Evolutionary conservation across 2,113 vertebrate species (phyloP).

Genomic region (Martes martes): DNA sequence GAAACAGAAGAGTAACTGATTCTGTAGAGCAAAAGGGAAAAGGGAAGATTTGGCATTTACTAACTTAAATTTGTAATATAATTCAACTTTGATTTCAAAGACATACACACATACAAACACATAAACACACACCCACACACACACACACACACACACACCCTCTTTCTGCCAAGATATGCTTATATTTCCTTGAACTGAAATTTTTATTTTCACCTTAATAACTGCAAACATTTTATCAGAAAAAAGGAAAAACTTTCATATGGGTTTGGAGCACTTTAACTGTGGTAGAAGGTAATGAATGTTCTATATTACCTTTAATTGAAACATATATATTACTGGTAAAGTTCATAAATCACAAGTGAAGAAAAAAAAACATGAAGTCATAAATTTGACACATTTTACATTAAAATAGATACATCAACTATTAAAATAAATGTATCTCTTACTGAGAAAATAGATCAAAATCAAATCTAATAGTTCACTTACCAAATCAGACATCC

Average conservation of each 20-base stretch:
- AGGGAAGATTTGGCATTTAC: not conserved
- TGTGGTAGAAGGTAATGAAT: constrained; percentile 62
- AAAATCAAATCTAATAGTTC: constrained; percentile 83
- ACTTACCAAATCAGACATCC: constrained; percentile 82
- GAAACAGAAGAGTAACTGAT: not conserved
- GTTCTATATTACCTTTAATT: constrained; percentile 76
- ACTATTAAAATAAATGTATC: constrained; percentile 84
- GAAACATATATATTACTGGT: constrained; percentile 70
- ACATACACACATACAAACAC: not conserved
- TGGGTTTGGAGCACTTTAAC: constrained; percentile 33
- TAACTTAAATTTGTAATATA: constrained; percentile 3
- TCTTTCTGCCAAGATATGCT: not conserved
- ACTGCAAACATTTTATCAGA: not conserved
- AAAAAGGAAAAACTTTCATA: constrained; percentile 38
- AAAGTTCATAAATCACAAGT: constrained; percentile 80
- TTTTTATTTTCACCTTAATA: constrained; percentile 37
- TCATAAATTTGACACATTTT: constrained; percentile 79
- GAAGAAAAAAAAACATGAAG: constrained; percentile 69
- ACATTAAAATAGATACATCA: constrained; percentile 80
- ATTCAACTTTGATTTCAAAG: constrained; percentile 27
- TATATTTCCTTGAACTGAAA: constrained; percentile 18
- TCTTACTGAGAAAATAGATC: constrained; percentile 81
- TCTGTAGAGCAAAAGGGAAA: not conserved
- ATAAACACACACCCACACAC: not conserved
- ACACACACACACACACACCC: too few species aligned